Evolutionary conservation across 2,797 vertebrate species (phyloP).

Genomic region (Malacoctenus gilli): DNA sequence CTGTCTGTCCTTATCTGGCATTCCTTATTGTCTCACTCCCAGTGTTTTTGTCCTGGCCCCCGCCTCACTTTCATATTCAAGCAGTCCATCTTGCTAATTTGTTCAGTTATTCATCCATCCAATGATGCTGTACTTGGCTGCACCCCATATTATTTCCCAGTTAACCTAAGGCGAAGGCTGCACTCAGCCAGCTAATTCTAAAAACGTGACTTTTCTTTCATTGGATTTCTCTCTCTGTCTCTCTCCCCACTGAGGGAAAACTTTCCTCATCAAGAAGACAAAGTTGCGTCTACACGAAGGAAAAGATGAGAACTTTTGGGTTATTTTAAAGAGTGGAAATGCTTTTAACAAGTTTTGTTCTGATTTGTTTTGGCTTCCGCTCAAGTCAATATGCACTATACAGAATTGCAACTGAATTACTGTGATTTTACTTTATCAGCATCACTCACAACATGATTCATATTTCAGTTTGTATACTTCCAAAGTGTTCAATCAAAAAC

Average conservation of each 20-base stretch:
- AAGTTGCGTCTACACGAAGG: neutral
- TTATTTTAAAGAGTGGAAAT: neutral
- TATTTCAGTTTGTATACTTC: too few species aligned
- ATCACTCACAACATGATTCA: too few species aligned
- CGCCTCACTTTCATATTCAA: neutral
- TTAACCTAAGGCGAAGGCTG: constrained; percentile 12
- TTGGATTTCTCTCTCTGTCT: neutral
- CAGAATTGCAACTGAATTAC: too few species aligned
- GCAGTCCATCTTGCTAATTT: neutral
- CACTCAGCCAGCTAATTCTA: constrained; percentile 9
- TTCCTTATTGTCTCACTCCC: too few species aligned
- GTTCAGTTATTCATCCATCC: constrained; percentile 4
- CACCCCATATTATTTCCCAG: constrained; percentile 1
- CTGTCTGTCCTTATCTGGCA: too few species aligned
- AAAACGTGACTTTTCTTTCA: neutral
- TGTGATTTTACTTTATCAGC: too few species aligned
- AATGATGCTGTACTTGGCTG: constrained; percentile 2
- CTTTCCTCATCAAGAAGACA: neutral
- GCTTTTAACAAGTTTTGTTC: too few species aligned
- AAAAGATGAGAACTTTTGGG: neutral
- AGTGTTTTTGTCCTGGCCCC: neutral
- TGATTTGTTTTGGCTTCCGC: too few species aligned
- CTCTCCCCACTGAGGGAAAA: neutral
- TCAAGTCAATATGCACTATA: too few species aligned
- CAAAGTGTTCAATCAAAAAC: too few species aligned